These are phyloP conservation scores for Myotis yumanensis DNA, from an alignment of 2,113 vertebrate species.

Conservation along the genomic window DNA sequence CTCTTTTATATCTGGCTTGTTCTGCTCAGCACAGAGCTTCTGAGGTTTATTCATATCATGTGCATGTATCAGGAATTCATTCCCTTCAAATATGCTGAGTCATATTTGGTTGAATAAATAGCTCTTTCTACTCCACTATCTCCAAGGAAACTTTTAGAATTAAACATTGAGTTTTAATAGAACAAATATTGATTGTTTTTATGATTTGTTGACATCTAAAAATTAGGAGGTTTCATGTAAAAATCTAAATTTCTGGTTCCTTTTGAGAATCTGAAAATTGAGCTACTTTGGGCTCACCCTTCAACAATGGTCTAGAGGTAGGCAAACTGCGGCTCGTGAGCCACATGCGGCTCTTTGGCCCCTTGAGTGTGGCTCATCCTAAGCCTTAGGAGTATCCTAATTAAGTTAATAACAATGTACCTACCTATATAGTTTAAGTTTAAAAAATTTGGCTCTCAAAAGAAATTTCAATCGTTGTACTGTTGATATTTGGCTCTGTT, in stretches of 20 bases:
- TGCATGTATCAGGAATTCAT: background rate
- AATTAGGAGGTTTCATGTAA: background rate
- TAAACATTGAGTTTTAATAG: constrained; percentile 22
- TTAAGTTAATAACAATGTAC: too few species aligned
- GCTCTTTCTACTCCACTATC: background rate
- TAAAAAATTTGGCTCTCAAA: too few species aligned
- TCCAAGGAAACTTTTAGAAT: background rate
- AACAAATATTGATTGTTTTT: background rate
- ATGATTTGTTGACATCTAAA: background rate
- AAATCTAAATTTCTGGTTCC: background rate
- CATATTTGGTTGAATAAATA: background rate
- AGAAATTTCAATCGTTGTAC: too few species aligned
- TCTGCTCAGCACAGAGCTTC: background rate
- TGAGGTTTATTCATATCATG: background rate
- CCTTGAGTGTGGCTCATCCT: too few species aligned
- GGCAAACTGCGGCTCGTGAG: too few species aligned
- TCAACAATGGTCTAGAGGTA: background rate
- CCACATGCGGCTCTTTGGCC: too few species aligned
- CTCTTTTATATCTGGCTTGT: background rate
- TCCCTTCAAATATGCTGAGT: background rate
- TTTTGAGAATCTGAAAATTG: background rate
- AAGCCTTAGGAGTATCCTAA: too few species aligned
- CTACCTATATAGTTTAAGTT: too few species aligned
- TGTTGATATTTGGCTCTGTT: too few species aligned
- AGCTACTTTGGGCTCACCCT: background rate